Evolutionary conservation across 1,140 invertebrate genomes (phyloP).

Genomic region (Sminthurinus signatus): DNA sequence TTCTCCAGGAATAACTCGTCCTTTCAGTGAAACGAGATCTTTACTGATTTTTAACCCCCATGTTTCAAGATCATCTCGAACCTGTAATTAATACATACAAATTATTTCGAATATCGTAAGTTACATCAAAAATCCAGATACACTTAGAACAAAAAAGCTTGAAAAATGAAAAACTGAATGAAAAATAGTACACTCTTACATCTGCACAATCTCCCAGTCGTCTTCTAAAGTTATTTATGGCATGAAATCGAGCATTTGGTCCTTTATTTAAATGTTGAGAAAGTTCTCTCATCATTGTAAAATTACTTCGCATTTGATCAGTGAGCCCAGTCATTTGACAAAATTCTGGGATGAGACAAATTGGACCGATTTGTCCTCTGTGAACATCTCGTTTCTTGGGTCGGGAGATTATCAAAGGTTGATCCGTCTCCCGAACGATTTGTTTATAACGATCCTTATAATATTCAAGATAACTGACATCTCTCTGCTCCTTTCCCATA

Average conservation of each 20-base stretch:
- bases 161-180: not conserved
- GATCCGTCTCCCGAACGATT: constrained; percentile 51
- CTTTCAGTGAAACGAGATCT: constrained; percentile 9
- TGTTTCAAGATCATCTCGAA: constrained; percentile 5
- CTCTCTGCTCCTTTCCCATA: constrained; percentile 52
- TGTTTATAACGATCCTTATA: constrained; percentile 65
- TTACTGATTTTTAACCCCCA: constrained; percentile 22
- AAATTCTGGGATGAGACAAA: constrained; percentile 36
- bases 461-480: constrained; percentile 65
- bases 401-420: constrained; percentile 35
- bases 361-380: constrained; percentile 28
- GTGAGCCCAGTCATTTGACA: constrained; percentile 40
- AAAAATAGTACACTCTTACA: constrained; percentile 8
- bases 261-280: constrained; percentile 46
- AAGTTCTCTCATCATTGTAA: constrained; percentile 43
- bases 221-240: constrained; percentile 40
- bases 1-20: constrained; percentile 21
- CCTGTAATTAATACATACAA: not conserved
- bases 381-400: constrained; percentile 35
- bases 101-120: not conserved
- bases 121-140: not conserved
- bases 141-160: not conserved
- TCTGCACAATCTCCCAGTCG: constrained; percentile 13
- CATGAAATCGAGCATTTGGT: constrained; percentile 44
- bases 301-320: constrained; percentile 43